Base-by-base conservation (phyloP, 2,888 invertebrate genomes). In the Apodemia zela region DNA sequence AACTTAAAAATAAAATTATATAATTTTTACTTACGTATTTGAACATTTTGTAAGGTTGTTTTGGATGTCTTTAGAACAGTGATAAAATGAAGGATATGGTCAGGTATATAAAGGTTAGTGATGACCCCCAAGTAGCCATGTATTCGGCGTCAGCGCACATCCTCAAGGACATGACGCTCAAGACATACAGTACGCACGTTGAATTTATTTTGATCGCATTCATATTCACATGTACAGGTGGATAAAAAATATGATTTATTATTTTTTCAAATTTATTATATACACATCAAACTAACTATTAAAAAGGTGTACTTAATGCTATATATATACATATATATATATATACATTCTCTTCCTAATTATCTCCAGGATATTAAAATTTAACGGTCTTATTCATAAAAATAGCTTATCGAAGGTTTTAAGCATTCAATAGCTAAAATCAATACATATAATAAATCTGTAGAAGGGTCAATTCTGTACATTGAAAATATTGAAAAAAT, bases 91-190 rank as follows among this genome's bases (percentile, higher is more conserved):
- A 69, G 71, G 70, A 73, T 78, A 70, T 83, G 66, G 74, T 73
- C 76, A 76, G 78, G 80, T 89, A 80, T 89, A 88, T 89, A 90
- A 79, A 82, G 82, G 79, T 73, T 73, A 75, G 68, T 79, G 78
- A 78, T 84, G 88, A 84, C 87, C 87, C 81, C 84, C 72, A 79
- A 79, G 79, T 83, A 87, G 87, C 86, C 87, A 85, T 77, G 81
- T 75, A 69, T 69, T 76, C 77, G 81, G 79, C 78, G 78, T 75
- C 72, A 74, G 79, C 81, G 81, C 80, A 80, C 81, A 38, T 38
- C 38, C 38, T 80, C 80, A 81, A 78, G 75, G 79, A 82, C 86
- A 78, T 78, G 38, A 13, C 38, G 76, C 13, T 11, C 78, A 73
- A 76, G 65, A 65, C 60, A 11, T 45, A 57, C 61, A 61, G 68